phyloP scores from a whole-genome alignment of 2,888 invertebrate species.

The Gonocerus acuteangulatus region DNA sequence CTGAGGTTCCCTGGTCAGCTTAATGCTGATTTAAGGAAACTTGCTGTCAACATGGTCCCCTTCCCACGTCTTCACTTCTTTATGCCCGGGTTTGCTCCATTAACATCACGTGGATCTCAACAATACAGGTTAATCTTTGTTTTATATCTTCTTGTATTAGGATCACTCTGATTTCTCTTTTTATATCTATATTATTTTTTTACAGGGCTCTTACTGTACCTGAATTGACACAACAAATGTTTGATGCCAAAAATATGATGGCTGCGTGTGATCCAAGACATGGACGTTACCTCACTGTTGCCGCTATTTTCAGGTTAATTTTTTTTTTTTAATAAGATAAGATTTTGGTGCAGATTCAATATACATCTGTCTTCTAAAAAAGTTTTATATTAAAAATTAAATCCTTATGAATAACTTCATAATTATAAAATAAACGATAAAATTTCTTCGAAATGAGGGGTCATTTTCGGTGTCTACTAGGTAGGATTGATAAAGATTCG shows the following conservation, averaged over 20 bases:
- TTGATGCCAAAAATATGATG: conserved; percentile 59
- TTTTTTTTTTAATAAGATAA: neutral
- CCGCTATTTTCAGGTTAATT: conserved; percentile 60
- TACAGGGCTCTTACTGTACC: conserved; percentile 48
- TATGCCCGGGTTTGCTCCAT: conserved; percentile 55
- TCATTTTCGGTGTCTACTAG: too few relatives aligned
- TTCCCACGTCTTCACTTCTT: conserved; percentile 57
- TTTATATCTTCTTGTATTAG: neutral
- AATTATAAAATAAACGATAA: too few relatives aligned
- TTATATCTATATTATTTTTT: neutral
- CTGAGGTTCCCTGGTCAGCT: conserved; percentile 61
- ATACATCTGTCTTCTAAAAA: too few relatives aligned
- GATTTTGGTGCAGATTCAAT: too few relatives aligned
- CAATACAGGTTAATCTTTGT: conserved; percentile 43
- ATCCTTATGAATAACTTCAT: too few relatives aligned
- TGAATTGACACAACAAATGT: conserved; percentile 56
- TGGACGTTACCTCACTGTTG: conserved; percentile 70
- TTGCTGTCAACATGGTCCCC: conserved; percentile 63
- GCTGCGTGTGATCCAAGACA: conserved; percentile 54
- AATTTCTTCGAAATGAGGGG: too few relatives aligned
- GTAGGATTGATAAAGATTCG: too few relatives aligned
- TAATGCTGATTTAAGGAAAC: conserved; percentile 58
- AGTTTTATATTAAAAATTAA: too few relatives aligned
- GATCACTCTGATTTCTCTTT: neutral
- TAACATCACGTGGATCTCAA: conserved; percentile 55